Percentiles rank a stretch among this genome's conserved stretches.
Evolutionary conservation across 2,888 invertebrate genomes (phyloP).

Genomic region (Andrena bicolor): DNA sequence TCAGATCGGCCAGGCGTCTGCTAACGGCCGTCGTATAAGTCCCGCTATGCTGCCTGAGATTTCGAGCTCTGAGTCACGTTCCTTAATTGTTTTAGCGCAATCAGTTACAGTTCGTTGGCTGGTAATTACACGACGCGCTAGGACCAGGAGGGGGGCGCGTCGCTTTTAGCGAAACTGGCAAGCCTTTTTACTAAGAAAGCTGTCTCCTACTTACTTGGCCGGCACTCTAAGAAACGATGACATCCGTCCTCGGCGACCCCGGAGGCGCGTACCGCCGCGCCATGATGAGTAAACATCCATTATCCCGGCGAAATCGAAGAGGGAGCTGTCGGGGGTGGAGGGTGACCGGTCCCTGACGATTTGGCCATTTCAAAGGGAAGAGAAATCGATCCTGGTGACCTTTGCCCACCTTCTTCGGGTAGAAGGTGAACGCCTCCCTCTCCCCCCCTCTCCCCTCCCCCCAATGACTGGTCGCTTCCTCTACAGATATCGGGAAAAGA

Average conservation of each 20-base stretch:
- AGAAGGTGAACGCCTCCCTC: conserved; percentile 54
- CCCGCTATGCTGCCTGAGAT: conserved; percentile 42
- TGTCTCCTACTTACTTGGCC: conserved; percentile 26
- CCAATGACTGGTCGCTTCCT: conserved; percentile 62
- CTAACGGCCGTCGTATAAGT: conserved; percentile 46
- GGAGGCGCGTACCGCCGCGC: conserved; percentile 24
- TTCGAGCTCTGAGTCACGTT: conserved; percentile 65
- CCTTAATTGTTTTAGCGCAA: conserved; percentile 68
- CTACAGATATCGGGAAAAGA: conserved; percentile 70
- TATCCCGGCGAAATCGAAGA: conserved; percentile 52
- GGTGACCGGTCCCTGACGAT: conserved; percentile 49
- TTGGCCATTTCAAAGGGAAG: conserved; percentile 66
- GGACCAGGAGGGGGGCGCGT: not conserved
- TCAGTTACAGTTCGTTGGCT: conserved; percentile 66
- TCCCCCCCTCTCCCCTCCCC: not conserved
- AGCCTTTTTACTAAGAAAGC: conserved; percentile 25
- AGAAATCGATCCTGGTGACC: conserved; percentile 70
- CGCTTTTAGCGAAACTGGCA: conserved; percentile 29
- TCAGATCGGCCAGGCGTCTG: conserved; percentile 42
- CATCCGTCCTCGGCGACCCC: conserved; percentile 19
- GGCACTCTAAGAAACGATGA: conserved; percentile 45
- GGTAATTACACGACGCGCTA: conserved; percentile 58
- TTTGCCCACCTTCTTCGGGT: conserved; percentile 53
- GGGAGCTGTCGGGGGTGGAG: conserved; percentile 5
- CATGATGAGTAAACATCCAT: conserved; percentile 71